Percentiles rank a stretch among this genome's conserved stretches.
Evolutionary conservation across 2,797 vertebrate species (phyloP).

Genomic region (Sarcoramphus papa): DNA sequence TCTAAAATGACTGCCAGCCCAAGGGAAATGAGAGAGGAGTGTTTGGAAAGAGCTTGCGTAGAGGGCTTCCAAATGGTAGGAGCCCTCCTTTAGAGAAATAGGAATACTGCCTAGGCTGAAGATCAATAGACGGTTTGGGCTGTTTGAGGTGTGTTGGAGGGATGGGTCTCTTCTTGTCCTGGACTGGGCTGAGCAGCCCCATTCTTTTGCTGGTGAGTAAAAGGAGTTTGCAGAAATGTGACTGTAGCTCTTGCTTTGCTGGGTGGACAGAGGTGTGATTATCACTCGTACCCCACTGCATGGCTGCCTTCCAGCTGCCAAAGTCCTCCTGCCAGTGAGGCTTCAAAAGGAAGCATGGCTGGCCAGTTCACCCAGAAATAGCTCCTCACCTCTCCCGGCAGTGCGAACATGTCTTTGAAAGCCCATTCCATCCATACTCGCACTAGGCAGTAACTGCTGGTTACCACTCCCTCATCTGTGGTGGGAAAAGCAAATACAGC

Average conservation of each 20-base stretch:
- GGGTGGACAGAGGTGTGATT: not conserved
- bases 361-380: not conserved
- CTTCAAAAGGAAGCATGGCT: not conserved
- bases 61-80: not conserved
- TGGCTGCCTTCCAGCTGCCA: not conserved
- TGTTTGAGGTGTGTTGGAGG: not conserved
- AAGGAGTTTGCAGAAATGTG: not conserved
- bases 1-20: not conserved
- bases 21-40: not conserved
- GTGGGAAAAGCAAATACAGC: not conserved
- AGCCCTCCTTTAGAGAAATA: not conserved
- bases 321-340: not conserved
- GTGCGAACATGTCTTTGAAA: not conserved
- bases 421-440: not conserved
- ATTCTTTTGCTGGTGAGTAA: not conserved
- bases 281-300: too few species aligned
- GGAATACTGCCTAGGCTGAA: not conserved
- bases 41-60: not conserved
- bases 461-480: not conserved
- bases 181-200: not conserved
- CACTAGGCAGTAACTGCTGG: not conserved
- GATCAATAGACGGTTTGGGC: not conserved
- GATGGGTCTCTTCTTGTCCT: not conserved
- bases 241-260: not conserved
- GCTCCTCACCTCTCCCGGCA: not conserved